phyloP scores from a whole-genome alignment of 2,888 invertebrate species.

The Eristalis tenax region DNA sequence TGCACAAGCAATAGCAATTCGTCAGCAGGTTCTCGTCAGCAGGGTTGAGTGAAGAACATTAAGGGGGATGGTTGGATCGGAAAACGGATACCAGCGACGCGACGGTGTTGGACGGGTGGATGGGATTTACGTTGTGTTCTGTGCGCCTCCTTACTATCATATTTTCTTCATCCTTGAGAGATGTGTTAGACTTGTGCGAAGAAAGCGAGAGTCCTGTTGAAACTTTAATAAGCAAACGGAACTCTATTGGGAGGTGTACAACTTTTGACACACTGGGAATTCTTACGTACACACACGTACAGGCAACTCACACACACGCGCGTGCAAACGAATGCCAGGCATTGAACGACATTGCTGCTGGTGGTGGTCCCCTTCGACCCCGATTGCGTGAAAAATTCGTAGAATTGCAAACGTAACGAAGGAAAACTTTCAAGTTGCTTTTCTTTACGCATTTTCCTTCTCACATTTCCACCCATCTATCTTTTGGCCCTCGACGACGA shows the following conservation, averaged over 20 bases:
- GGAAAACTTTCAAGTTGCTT: constrained; percentile 71
- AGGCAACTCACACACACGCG: neutral
- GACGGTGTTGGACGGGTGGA: constrained; percentile 15
- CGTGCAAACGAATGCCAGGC: neutral
- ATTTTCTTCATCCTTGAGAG: constrained; percentile 62
- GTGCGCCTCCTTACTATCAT: constrained; percentile 40
- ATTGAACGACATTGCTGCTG: neutral
- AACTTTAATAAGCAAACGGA: constrained; percentile 70
- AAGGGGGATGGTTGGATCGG: neutral
- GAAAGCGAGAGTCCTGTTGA: constrained; percentile 61
- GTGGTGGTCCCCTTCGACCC: neutral
- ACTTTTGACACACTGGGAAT: constrained; percentile 69
- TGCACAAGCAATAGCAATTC: constrained; percentile 69
- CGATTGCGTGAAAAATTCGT: constrained; percentile 64
- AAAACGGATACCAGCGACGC: neutral
- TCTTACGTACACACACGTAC: constrained; percentile 17
- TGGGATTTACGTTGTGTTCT: constrained; percentile 49
- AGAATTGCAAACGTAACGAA: constrained; percentile 70
- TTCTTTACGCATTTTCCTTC: constrained; percentile 66
- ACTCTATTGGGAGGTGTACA: constrained; percentile 67
- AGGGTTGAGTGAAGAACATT: constrained; percentile 12
- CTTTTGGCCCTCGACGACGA: constrained; percentile 8
- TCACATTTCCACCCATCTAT: constrained; percentile 47
- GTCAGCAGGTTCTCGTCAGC: constrained; percentile 54
- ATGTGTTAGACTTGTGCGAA: constrained; percentile 16